These are phyloP conservation scores for Junonia oenone DNA, from an alignment of 2,888 invertebrate genomes.

Conservation along the genomic window DNA sequence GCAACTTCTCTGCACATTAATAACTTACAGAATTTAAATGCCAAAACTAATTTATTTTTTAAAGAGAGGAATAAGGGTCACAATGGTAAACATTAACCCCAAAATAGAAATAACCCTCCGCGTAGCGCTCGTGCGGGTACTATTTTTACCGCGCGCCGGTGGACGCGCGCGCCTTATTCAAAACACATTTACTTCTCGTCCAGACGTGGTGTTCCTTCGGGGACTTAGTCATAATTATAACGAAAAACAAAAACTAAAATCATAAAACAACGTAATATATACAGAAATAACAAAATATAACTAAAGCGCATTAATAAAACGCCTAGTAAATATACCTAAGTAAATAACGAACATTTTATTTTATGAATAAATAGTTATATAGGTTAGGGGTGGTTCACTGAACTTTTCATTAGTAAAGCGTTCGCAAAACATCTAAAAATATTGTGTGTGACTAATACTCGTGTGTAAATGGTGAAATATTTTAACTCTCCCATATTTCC, in stretches of 20 bases:
- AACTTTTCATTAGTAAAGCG: slow-evolving; percentile 34
- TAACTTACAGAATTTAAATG: background rate
- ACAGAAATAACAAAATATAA: too few relatives aligned
- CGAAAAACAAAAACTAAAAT: background rate
- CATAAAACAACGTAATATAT: too few relatives aligned
- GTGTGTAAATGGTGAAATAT: slow-evolving; percentile 52
- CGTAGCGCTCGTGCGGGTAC: slow-evolving; percentile 46
- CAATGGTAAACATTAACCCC: slow-evolving; percentile 41
- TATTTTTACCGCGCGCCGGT: slow-evolving; percentile 54
- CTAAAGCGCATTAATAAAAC: too few relatives aligned
- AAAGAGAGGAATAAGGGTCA: background rate
- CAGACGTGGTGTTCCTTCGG: slow-evolving; percentile 33
- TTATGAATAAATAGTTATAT: slow-evolving; percentile 3
- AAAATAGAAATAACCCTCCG: slow-evolving; percentile 65
- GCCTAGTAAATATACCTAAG: too few relatives aligned
- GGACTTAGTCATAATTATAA: background rate
- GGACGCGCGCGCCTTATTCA: slow-evolving; percentile 46
- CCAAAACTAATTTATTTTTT: background rate
- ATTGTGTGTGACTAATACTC: slow-evolving; percentile 66
- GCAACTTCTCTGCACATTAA: too few relatives aligned
- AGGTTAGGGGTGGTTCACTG: slow-evolving; percentile 32
- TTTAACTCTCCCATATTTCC: slow-evolving; percentile 60
- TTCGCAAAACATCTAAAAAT: slow-evolving; percentile 64
- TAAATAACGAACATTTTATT: background rate
- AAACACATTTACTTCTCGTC: slow-evolving; percentile 39